phyloP scores from a whole-genome alignment of 2,797 vertebrate genomes.

The Gambelia wislizenii region DNA sequence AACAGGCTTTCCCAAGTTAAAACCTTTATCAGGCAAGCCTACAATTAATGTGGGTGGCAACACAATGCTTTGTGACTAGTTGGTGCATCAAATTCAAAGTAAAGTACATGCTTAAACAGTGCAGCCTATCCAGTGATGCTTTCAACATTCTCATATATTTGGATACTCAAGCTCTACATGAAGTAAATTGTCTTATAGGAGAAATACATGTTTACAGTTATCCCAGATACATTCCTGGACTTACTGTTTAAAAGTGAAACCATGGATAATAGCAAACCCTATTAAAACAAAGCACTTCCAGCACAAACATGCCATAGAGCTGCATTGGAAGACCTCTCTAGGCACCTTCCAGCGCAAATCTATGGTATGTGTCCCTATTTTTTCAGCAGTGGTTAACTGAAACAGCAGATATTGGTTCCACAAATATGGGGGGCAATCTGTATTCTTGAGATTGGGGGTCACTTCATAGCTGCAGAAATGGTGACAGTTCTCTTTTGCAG shows the following conservation, averaged over 20 bases:
- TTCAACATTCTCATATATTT: background rate
- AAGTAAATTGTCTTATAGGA: background rate
- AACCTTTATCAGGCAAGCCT: background rate
- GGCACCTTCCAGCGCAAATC: too few relatives aligned
- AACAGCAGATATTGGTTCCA: too few relatives aligned
- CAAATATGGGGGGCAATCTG: too few relatives aligned
- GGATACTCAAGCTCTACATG: too few relatives aligned
- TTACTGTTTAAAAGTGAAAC: too few relatives aligned
- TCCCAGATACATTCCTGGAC: too few relatives aligned
- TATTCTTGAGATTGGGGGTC: background rate
- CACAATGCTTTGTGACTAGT: background rate
- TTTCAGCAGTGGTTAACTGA: too few relatives aligned
- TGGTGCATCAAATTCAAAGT: background rate
- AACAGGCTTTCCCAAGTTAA: background rate
- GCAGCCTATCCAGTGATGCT: background rate
- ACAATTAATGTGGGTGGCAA: background rate
- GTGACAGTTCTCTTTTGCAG: background rate
- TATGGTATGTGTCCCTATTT: too few relatives aligned
- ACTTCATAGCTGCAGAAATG: background rate
- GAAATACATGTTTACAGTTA: background rate
- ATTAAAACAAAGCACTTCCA: too few relatives aligned
- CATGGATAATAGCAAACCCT: too few relatives aligned
- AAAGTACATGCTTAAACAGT: background rate
- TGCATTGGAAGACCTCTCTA: too few relatives aligned
- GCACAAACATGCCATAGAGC: too few relatives aligned